phyloP scores from a whole-genome alignment of 2,113 vertebrate genomes.

The Terrapene triunguis region DNA sequence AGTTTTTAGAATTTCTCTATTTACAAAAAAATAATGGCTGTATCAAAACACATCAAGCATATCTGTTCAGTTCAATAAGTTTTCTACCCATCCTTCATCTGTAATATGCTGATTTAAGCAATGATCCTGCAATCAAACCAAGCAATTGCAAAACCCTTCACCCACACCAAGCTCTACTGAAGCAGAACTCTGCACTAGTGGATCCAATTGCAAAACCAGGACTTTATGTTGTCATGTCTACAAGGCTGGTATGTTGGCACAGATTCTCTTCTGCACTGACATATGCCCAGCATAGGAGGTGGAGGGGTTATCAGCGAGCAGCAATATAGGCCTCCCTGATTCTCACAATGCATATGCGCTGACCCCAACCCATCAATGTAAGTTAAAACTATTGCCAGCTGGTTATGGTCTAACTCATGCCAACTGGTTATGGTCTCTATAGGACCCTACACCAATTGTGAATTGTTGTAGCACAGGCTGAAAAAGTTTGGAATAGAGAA shows the following conservation, averaged over 20 bases:
- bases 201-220: not conserved
- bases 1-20: not conserved
- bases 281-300: not conserved
- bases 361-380: not conserved
- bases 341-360: not conserved
- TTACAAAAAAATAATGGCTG: not conserved
- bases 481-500: not conserved
- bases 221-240: not conserved
- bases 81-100: not conserved
- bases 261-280: not conserved
- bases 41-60: not conserved
- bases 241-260: not conserved
- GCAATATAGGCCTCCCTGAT: not conserved
- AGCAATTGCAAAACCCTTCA: not conserved
- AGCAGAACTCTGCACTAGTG: not conserved
- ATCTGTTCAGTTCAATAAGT: not conserved
- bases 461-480: not conserved
- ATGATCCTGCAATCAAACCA: not conserved
- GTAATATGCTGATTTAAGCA: not conserved
- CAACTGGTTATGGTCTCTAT: not conserved
- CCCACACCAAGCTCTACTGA: not conserved
- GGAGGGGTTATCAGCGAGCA: not conserved
- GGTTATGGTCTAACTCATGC: not conserved
- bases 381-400: not conserved
- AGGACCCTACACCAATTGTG: not conserved